Base-by-base conservation (phyloP, 2,113 vertebrate species). In the Gallinago undulata region DNA sequence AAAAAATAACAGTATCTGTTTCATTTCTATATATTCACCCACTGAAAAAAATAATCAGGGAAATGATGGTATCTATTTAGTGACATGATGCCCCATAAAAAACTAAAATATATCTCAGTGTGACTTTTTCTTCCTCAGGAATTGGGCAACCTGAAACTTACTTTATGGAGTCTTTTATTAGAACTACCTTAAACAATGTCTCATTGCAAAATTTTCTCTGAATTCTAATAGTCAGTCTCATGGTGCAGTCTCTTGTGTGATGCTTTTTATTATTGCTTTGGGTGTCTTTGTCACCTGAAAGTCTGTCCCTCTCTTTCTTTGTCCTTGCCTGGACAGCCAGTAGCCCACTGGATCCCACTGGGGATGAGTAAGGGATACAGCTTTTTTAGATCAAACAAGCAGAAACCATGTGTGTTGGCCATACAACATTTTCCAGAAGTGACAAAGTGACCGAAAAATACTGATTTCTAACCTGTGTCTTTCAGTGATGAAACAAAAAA, bases 361-460 rank as follows among this genome's bases (percentile, higher is more conserved):
- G 24, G 6, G 1, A 30, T 18, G 10, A 33, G 10, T 14, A 53
- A 5, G 0, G 13, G 35, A 62, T 13, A 57, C 4, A 8, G 2
- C 1, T n/a, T 51, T 67, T 85, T 70, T 25, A 47, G 6, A 62
- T 1, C 3, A 13, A 69, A 23, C 1, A 15, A 23, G 24, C 73
- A 28, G 14, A 74, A 70, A 55, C 3, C 9, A 4, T 0, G 0
- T 10, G 19, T 10, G 4, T 35, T 22, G 68, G 50, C 48, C 39
- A 39, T 39, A 39, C 19, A 50, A n/a, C 39, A 64, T 55, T 11
- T 45, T 81, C 9, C 10, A 39, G 7, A 64, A 33, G 3, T 27
- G 55, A 30, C 2, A 47, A 64, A 45, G 6, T 25, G 25, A 47
- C 7, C 41, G 19, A 72, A 83, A 55, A 69, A 15, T 33, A 43